Evolutionary conservation across 2,888 invertebrate species (phyloP).

Genomic region (Cataglyphis rosenhaueri): DNA sequence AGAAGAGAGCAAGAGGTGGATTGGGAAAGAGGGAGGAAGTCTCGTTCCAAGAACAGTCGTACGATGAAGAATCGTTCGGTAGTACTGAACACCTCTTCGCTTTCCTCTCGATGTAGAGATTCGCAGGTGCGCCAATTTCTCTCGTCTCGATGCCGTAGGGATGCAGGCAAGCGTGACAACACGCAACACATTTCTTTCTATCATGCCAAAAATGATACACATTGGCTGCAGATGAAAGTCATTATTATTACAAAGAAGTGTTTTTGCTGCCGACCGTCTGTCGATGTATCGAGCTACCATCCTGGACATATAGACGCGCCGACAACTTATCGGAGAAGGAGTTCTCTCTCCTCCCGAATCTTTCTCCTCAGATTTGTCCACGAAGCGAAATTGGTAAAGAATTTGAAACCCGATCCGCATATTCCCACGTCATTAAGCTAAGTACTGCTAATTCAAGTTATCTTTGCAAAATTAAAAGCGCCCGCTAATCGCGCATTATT

Average conservation of each 20-base stretch:
- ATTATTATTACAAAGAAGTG: slow-evolving; percentile 51
- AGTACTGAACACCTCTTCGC: slow-evolving; percentile 21
- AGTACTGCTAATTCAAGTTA: slow-evolving; percentile 11
- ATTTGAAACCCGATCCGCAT: slow-evolving; percentile 6
- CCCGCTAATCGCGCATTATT: slow-evolving; percentile 9
- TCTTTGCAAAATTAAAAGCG: slow-evolving; percentile 39
- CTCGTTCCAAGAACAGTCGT: slow-evolving; percentile 47
- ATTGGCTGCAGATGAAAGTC: slow-evolving; percentile 43
- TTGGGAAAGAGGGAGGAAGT: slow-evolving; percentile 25
- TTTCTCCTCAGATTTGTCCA: not conserved
- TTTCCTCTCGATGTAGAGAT: slow-evolving; percentile 44
- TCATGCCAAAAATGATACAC: slow-evolving; percentile 47
- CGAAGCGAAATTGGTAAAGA: not conserved
- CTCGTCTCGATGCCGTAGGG: slow-evolving; percentile 33
- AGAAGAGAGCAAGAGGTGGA: slow-evolving; percentile 38
- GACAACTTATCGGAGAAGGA: slow-evolving; percentile 38
- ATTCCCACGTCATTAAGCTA: slow-evolving; percentile 43
- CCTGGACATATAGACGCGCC: slow-evolving; percentile 25
- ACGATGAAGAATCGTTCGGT: slow-evolving; percentile 47
- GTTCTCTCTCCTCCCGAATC: not conserved
- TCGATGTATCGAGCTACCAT: slow-evolving; percentile 39
- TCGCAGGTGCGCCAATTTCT: slow-evolving; percentile 47
- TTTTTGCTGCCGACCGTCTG: slow-evolving; percentile 51
- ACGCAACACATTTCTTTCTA: slow-evolving; percentile 58
- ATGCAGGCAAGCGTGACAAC: slow-evolving; percentile 51